phyloP scores from a whole-genome alignment of 2,888 invertebrate genomes.

The Phasia obesa region DNA sequence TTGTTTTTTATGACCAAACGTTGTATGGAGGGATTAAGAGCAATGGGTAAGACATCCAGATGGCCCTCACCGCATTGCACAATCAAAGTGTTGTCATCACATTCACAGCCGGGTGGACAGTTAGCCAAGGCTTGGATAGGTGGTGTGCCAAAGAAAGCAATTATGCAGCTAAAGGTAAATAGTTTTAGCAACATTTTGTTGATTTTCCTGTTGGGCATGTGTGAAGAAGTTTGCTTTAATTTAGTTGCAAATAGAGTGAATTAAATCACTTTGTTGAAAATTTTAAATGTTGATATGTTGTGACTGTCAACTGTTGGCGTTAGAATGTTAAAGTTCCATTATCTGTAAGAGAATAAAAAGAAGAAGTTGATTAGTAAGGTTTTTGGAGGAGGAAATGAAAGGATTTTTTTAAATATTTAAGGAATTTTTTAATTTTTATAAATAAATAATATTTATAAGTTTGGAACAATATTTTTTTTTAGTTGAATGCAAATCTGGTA shows the following conservation, averaged over 20 bases:
- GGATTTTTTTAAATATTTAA: no score
- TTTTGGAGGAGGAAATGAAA: no score
- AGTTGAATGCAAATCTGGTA: no score
- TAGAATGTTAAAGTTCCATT: constrained; percentile 69
- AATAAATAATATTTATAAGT: no score
- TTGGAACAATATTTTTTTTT: no score
- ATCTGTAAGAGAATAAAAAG: constrained; percentile 44
- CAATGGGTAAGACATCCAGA: constrained; percentile 94
- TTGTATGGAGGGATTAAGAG: constrained; percentile 94
- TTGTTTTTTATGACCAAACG: constrained; percentile 92
- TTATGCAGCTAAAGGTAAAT: constrained; percentile 35
- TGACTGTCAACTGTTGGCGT: constrained; percentile 1
- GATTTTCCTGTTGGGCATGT: not conserved
- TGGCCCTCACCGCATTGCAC: constrained; percentile 94
- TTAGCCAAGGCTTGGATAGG: constrained; percentile 84
- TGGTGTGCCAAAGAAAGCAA: not conserved
- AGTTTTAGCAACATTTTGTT: constrained; percentile 50
- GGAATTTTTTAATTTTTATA: no score
- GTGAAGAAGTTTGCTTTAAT: not conserved
- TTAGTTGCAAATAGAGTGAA: not conserved
- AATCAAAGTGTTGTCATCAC: constrained; percentile 94
- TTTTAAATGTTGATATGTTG: constrained; percentile 31
- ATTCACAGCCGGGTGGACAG: constrained; percentile 92
- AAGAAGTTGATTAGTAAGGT: constrained; percentile 2
- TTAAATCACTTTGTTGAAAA: constrained; percentile 8